Percentiles rank a stretch among this genome's conserved stretches.
phyloP scores from a whole-genome alignment of 2,888 invertebrate species.

The Chouioia cunea region DNA sequence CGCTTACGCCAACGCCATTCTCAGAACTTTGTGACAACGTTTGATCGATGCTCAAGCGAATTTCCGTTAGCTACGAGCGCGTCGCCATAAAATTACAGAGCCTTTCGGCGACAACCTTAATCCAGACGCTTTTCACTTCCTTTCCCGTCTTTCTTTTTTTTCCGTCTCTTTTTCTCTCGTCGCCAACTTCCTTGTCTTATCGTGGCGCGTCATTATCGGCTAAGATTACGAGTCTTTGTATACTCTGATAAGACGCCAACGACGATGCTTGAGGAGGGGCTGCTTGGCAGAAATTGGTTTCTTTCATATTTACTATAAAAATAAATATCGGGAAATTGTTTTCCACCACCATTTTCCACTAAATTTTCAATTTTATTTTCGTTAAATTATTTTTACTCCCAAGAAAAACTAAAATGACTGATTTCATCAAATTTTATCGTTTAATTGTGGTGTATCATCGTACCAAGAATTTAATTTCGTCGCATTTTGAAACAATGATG shows the following conservation, averaged over 20 bases:
- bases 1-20: constrained; percentile 15
- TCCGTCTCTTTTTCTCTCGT: background rate
- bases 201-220: background rate
- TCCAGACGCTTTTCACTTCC: constrained; percentile 19
- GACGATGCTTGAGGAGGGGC: too few species aligned
- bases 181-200: background rate
- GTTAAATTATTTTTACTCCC: too few species aligned
- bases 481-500: too few species aligned
- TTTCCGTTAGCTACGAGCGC: background rate
- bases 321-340: too few species aligned
- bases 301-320: too few species aligned
- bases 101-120: constrained; percentile 10
- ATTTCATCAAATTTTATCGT: too few species aligned
- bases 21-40: constrained; percentile 34
- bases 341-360: background rate
- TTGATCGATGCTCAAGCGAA: constrained; percentile 42
- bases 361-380: background rate
- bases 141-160: too few species aligned
- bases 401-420: too few species aligned
- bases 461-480: too few species aligned
- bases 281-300: too few species aligned
- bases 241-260: too few species aligned
- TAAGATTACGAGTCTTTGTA: background rate
- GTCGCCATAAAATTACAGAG: constrained; percentile 35
- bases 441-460: too few species aligned